A percentile compares a stretch with the other conserved stretches of the same genome.
Conservation (phyloP, 2,888 invertebrate species). For the Hyposoter dolosus region DNA sequence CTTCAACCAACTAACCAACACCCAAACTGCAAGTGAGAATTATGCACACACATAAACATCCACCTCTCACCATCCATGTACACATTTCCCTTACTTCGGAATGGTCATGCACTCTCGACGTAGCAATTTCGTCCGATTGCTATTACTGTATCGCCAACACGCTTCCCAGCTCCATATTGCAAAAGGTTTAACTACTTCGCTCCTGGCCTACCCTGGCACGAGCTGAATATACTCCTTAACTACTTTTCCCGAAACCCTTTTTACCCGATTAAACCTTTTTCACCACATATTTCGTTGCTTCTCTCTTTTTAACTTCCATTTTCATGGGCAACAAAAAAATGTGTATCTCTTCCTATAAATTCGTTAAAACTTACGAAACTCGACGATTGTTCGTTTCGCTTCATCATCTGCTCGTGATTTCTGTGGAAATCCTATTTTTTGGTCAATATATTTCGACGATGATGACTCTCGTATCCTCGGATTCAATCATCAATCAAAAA, state of each 20-base stretch:
- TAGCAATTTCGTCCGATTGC: conserved; percentile 27
- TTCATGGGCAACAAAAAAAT: neutral
- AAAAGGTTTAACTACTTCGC: conserved; percentile 34
- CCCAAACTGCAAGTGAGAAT: conserved; percentile 37
- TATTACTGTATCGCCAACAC: conserved; percentile 10
- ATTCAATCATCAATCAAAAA: neutral
- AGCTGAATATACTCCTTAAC: conserved; percentile 26
- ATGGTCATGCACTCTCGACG: conserved; percentile 37
- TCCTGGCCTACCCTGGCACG: conserved; percentile 41
- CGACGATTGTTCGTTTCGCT: neutral
- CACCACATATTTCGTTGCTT: conserved; percentile 2
- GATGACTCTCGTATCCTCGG: neutral
- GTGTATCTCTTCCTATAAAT: neutral
- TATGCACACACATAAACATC: conserved; percentile 42
- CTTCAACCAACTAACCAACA: conserved; percentile 9
- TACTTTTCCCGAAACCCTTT: conserved; percentile 28
- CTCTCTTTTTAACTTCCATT: neutral
- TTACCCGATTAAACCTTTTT: conserved; percentile 23
- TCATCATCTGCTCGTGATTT: neutral
- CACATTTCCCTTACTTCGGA: conserved; percentile 27
- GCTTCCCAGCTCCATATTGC: conserved; percentile 18
- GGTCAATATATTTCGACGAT: neutral
- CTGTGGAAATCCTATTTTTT: neutral
- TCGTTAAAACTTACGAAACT: neutral
- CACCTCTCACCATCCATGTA: conserved; percentile 25